Base-by-base conservation (phyloP, 2,888 invertebrate genomes). In the Endotricha flammealis region DNA sequence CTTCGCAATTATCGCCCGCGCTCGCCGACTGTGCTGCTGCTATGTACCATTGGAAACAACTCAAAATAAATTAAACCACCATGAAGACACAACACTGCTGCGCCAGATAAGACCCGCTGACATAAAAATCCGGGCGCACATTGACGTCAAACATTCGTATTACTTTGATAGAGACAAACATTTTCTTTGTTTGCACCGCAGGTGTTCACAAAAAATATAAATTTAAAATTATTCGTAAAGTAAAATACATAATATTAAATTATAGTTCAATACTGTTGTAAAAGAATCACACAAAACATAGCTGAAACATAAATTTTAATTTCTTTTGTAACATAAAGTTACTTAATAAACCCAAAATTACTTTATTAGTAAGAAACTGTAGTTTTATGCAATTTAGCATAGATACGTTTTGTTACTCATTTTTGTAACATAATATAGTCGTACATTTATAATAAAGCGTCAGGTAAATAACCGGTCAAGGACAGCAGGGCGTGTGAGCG, bases 1-100 rank as follows among this genome's bases (percentile, higher is more conserved):
- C 85, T 86, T 85, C 83, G 68, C 64, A 70, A 75, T 77, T 70
- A 78, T 72, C 65, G 70, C 66, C 64, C 68, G 68, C 66, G 58
- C 65, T 64, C 74, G 64, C 61, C 55, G 38, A 58, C 50, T 35
- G 51, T 39, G 44, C 39, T 48, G 39, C 38, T 50, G 49, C 51
- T 53, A 32, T 44, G 33, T 28, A 32, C 32, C 39, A 14, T 16
- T 42, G 38, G 30, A 35, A 36, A 32, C n/a, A 10, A 12, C 17
- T 20, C 20, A 8, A 20, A 30, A 31, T 27, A 12, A 22, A 20
- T 22, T 9, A 17, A 31, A 46, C 32, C 38, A 35, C 14, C 33
- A 32, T 24, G 23, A 36, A 27, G 20, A 8, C 36, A 9, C 22
- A 38, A 6, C 8, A 12, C 4, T 17, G 7, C 8, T 10, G 4